Conservation (phyloP, 2,797 vertebrate species). For the Rhinella marina region DNA sequence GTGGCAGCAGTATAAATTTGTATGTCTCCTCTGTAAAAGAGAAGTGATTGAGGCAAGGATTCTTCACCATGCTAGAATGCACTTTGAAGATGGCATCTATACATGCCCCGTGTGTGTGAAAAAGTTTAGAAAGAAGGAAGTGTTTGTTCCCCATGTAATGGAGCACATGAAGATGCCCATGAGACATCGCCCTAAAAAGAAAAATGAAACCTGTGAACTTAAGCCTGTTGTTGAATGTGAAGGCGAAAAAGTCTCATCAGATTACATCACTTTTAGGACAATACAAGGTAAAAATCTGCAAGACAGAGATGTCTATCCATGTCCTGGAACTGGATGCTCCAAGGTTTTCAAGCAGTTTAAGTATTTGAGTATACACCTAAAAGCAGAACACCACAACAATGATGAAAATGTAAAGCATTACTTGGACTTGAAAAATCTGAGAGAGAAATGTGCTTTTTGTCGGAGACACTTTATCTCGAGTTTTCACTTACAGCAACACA, state of each 20-base stretch:
- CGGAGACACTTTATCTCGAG: conserved; percentile 90
- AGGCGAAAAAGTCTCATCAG: conserved; percentile 66
- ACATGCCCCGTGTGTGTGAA: conserved; percentile 91
- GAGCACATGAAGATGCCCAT: conserved; percentile 86
- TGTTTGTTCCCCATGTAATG: conserved; percentile 90
- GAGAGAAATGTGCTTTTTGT: conserved; percentile 94
- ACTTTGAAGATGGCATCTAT: conserved; percentile 82
- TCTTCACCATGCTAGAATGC: conserved; percentile 93
- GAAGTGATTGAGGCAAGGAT: conserved; percentile 86
- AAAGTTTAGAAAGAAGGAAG: conserved; percentile 86
- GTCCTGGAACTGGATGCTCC: conserved; percentile 89
- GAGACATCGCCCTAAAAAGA: conserved; percentile 78
- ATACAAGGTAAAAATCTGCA: conserved; percentile 87
- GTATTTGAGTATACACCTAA: conserved; percentile 93
- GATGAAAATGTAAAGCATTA: conserved; percentile 95
- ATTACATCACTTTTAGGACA: conserved; percentile 90
- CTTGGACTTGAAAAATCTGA: conserved; percentile 90
- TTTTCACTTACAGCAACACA: conserved; percentile 90
- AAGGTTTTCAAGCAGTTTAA: conserved; percentile 95
- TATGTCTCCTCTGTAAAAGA: conserved; percentile 90
- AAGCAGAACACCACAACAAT: conserved; percentile 87
- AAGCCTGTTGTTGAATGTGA: conserved; percentile 62
- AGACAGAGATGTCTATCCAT: conserved; percentile 92
- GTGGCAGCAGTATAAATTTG: conserved; percentile 87
- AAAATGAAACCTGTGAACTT: conserved; percentile 65